Evolutionary conservation across 2,888 invertebrate genomes (phyloP), one percentile per base, ranked within the genome.

Genomic region (Coenonympha arcania): DNA sequence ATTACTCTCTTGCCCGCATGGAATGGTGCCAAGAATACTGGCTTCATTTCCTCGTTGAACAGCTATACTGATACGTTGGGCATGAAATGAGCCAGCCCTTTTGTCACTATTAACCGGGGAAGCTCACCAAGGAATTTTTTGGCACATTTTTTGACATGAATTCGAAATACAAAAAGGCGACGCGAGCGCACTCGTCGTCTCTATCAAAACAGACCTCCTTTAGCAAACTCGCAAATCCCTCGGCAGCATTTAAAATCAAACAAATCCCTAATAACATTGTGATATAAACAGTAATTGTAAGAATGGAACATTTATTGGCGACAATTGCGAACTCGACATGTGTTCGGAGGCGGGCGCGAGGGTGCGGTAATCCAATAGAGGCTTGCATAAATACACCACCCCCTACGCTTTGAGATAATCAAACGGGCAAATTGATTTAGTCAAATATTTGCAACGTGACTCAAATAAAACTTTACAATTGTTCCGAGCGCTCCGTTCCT

Each of bases 351-450:
- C 40, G 33, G 34, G 37, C 11, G 63, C 60, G 63, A 60, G 61
- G 60, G 52, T 54, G 39, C 28, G 51, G 60, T 79, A 79, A 81
- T 77, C 69, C 65, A 79, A 79, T 81, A 71, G 56, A 70, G 64
- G 61, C 60, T 71, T 69, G 70, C 70, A 66, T 68, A 73, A 78
- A 76, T 65, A 76, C 49, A 59, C 63, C 75, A 66, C 75, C 75
- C 75, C 53, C 53, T 55, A 56, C 57, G 51, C 57, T 56, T 57
- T 60, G 48, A 53, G 54, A 62, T 65, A 63, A 68, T 66, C 64
- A 66, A 64, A 67, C 57, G 59, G 59, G 45, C 58, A 62, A 64
- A 62, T 61, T 61, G 61, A 62, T 62, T 63, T 59, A 63, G 57
- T 60, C 62, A 60, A 65, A 65, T 64, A 64, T 64, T 62, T 63